Evolutionary conservation across 2,888 invertebrate genomes (phyloP).

Genomic region (Cerastoderma edule): DNA sequence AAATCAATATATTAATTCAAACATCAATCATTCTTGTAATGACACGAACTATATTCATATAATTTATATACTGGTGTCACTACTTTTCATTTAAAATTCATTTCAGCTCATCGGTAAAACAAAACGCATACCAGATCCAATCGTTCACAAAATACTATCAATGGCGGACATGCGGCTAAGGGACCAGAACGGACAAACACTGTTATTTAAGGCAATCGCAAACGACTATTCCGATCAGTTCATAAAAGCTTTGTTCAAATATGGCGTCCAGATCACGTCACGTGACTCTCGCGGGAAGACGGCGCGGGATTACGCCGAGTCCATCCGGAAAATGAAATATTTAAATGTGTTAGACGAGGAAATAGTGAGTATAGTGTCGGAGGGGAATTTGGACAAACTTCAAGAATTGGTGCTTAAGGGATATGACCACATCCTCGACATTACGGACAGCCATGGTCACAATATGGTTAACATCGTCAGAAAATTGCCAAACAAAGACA

Average conservation of each 20-base stretch:
- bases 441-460: slow-evolving; percentile 56
- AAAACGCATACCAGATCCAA: slow-evolving; percentile 65
- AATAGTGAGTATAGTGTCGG: slow-evolving; percentile 63
- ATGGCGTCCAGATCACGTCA: slow-evolving; percentile 68
- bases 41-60: too few relatives aligned
- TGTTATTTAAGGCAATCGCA: slow-evolving; percentile 75
- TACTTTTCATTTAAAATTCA: background rate
- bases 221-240: slow-evolving; percentile 65
- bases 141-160: slow-evolving; percentile 69
- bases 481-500: slow-evolving; percentile 25
- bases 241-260: slow-evolving; percentile 68
- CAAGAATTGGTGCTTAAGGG: slow-evolving; percentile 77
- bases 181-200: slow-evolving; percentile 72
- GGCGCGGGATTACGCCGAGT: slow-evolving; percentile 66
- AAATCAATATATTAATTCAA: too few relatives aligned
- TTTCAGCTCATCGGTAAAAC: slow-evolving; percentile 59
- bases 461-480: slow-evolving; percentile 40
- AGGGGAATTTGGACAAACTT: slow-evolving; percentile 66
- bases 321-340: slow-evolving; percentile 63
- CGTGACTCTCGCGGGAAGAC: slow-evolving; percentile 74
- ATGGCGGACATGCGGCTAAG: slow-evolving; percentile 66
- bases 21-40: too few relatives aligned
- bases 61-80: too few relatives aligned
- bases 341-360: slow-evolving; percentile 69
- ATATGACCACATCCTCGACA: slow-evolving; percentile 80